phyloP scores from a whole-genome alignment of 2,113 vertebrate species.

The Neolamprologus fasciatus region DNA sequence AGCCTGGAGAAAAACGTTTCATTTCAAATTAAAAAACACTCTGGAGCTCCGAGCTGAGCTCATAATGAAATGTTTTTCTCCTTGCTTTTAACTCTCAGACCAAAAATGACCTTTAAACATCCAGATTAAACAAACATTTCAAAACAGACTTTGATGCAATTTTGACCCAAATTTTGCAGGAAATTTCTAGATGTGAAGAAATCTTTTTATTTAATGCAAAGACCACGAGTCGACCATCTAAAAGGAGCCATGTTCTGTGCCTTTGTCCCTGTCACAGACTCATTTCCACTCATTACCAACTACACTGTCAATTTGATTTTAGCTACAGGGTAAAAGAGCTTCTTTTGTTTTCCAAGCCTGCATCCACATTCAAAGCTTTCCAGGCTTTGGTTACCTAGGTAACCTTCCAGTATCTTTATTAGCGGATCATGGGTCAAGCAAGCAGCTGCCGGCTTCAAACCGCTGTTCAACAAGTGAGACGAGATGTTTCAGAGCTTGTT shows the following conservation, averaged over 20 bases:
- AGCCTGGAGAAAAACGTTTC: neutral
- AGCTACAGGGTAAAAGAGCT: neutral
- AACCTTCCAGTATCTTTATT: neutral
- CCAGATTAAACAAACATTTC: neutral
- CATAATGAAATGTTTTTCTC: neutral
- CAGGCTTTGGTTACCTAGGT: neutral
- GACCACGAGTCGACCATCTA: neutral
- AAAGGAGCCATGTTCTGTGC: fast-evolving
- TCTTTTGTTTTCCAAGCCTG: fast-evolving
- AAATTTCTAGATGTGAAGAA: neutral
- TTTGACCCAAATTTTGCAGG: neutral
- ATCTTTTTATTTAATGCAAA: neutral
- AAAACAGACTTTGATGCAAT: neutral
- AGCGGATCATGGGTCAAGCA: fast-evolving
- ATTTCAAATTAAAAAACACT: fast-evolving
- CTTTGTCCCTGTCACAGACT: fast-evolving
- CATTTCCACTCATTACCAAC: neutral
- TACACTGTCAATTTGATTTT: neutral
- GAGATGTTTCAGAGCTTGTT: neutral
- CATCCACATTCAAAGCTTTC: neutral
- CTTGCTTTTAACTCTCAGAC: neutral
- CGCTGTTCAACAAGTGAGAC: neutral
- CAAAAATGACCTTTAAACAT: neutral
- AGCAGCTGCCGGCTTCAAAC: neutral
- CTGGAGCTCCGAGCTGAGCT: neutral